These are phyloP conservation scores for Agriopis leucophaearia DNA, from an alignment of 2,888 invertebrate species.

Conservation along the genomic window DNA sequence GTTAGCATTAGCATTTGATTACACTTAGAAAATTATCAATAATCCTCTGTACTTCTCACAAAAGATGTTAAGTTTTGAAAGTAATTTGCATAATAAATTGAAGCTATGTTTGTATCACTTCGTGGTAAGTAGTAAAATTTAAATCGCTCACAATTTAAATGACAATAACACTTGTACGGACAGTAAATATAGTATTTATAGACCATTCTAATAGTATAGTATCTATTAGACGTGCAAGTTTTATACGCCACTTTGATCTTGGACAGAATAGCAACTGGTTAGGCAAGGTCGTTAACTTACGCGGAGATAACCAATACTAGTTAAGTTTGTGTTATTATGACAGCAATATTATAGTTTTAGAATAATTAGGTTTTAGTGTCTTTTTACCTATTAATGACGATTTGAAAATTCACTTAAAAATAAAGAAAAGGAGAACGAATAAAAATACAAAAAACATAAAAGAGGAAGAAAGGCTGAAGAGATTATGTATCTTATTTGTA, in stretches of 20 bases:
- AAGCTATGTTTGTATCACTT: not conserved
- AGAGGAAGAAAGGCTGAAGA: no score
- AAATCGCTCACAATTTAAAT: constrained; percentile 13
- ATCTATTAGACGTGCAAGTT: constrained; percentile 22
- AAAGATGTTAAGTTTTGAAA: no score
- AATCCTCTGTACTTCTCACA: no score
- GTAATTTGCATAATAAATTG: no score
- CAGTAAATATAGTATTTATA: constrained; percentile 24
- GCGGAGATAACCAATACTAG: constrained; percentile 32
- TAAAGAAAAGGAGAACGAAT: no score
- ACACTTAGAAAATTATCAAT: no score
- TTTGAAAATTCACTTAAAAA: not conserved
- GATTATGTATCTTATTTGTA: no score
- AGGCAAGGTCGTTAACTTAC: constrained; percentile 39
- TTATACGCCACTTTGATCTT: constrained; percentile 21
- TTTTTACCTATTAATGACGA: not conserved
- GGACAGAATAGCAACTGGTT: constrained; percentile 37
- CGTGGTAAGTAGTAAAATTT: constrained; percentile 14
- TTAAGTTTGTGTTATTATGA: constrained; percentile 25
- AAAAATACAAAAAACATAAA: no score
- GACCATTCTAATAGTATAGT: constrained; percentile 3
- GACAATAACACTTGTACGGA: constrained; percentile 13
- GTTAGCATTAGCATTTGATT: no score
- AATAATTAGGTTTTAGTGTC: constrained; percentile 13
- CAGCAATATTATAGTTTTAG: constrained; percentile 32